Evolutionary conservation across 2,888 invertebrate genomes (phyloP).

Genomic region (Podotricha telesiphe): DNA sequence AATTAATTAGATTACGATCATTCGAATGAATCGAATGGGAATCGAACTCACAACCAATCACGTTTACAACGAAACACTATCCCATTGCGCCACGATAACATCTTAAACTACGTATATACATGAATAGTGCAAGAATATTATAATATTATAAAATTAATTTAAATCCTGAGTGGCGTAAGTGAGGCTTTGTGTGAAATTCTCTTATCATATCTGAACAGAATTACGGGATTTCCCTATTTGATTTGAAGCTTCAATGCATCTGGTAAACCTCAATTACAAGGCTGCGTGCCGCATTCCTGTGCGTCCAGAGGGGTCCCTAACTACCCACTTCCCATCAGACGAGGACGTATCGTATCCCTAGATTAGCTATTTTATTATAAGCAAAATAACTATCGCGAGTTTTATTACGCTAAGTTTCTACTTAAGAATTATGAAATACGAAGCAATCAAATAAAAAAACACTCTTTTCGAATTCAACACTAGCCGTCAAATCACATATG

Average conservation of each 20-base stretch:
- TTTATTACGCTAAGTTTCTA: not conserved
- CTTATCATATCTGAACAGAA: slow-evolving; percentile 5
- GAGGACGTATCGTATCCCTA: slow-evolving; percentile 37
- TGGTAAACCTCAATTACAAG: slow-evolving; percentile 30
- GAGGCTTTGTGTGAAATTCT: slow-evolving; percentile 5
- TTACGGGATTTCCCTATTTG: slow-evolving; percentile 25
- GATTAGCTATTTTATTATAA: slow-evolving; percentile 15
- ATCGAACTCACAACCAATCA: no score
- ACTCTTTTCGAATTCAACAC: no score
- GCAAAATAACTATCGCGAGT: not conserved
- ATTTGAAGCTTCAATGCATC: slow-evolving; percentile 28
- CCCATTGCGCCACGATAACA: no score
- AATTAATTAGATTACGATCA: no score
- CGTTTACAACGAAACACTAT: no score
- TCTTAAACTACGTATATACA: not conserved
- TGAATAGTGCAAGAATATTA: not conserved
- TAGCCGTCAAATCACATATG: no score
- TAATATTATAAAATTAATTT: not conserved
- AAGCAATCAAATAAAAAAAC: no score
- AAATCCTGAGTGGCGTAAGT: not conserved
- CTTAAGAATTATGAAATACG: no score
- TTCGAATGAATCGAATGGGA: no score
- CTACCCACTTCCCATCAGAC: slow-evolving; percentile 45
- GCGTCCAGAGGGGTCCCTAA: slow-evolving; percentile 54
- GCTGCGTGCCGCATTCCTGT: slow-evolving; percentile 61